Conservation (phyloP, 2,113 vertebrate species). For the Zapornia atra region DNA sequence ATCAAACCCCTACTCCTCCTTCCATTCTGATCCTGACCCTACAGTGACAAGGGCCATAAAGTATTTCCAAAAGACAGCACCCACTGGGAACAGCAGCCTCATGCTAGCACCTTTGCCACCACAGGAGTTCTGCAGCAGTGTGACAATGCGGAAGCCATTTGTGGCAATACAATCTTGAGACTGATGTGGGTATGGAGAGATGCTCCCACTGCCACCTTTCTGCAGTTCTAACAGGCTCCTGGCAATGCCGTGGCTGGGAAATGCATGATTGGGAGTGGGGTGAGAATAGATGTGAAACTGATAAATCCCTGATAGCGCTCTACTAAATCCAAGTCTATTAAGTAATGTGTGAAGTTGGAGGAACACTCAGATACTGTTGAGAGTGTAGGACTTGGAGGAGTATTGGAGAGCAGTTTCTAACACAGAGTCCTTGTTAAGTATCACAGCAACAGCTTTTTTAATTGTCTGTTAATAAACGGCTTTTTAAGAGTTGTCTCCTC, state of each 20-base stretch:
- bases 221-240: neutral
- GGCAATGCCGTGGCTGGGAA: neutral
- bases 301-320: neutral
- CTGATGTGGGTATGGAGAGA: neutral
- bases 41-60: neutral
- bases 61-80: neutral
- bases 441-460: neutral
- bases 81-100: neutral
- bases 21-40: neutral
- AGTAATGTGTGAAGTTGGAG: neutral
- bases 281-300: neutral
- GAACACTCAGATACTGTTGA: neutral
- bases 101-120: neutral
- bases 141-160: neutral
- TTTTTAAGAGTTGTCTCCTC: neutral
- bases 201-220: neutral
- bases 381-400: neutral
- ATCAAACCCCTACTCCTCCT: fast-evolving
- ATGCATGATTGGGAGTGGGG: neutral
- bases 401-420: neutral
- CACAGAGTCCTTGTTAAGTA: neutral
- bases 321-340: neutral
- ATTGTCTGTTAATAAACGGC: neutral
- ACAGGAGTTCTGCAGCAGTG: neutral
- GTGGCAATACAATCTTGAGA: neutral